Evolutionary conservation across 2,797 vertebrate genomes (phyloP).

Genomic region (Oophaga sylvatica): DNA sequence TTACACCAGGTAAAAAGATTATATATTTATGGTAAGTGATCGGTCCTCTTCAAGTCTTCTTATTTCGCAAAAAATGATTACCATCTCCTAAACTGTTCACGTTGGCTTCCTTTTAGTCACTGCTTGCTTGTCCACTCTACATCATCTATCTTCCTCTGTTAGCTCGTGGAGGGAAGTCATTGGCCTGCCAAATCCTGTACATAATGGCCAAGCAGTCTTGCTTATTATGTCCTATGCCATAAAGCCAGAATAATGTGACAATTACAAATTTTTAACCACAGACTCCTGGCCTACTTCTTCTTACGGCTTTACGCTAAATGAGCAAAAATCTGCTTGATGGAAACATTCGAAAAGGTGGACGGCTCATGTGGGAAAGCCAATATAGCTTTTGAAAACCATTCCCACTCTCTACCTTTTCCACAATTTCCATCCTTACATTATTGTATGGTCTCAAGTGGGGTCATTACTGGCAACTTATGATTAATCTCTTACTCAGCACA

Average conservation of each 20-base stretch:
- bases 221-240: neutral
- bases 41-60: neutral
- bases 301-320: neutral
- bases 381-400: neutral
- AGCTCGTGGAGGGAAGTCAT: neutral
- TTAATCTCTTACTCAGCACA: constrained; percentile 64
- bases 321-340: constrained; percentile 4
- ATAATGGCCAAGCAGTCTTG: constrained; percentile 8
- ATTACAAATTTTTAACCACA: neutral
- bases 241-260: neutral
- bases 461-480: constrained; percentile 62
- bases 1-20: too few species aligned
- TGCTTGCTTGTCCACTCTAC: neutral
- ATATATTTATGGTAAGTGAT: too few species aligned
- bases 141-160: neutral
- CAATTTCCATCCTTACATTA: constrained; percentile 35
- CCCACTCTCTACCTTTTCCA: constrained; percentile 19
- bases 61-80: neutral
- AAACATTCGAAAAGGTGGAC: neutral
- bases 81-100: neutral
- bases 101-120: neutral
- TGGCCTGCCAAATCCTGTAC: constrained; percentile 11
- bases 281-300: neutral
- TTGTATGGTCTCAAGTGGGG: constrained; percentile 52
- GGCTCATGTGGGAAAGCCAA: constrained; percentile 20